Conservation (phyloP, 2,113 vertebrate genomes). For the Zootoca vivipara region DNA sequence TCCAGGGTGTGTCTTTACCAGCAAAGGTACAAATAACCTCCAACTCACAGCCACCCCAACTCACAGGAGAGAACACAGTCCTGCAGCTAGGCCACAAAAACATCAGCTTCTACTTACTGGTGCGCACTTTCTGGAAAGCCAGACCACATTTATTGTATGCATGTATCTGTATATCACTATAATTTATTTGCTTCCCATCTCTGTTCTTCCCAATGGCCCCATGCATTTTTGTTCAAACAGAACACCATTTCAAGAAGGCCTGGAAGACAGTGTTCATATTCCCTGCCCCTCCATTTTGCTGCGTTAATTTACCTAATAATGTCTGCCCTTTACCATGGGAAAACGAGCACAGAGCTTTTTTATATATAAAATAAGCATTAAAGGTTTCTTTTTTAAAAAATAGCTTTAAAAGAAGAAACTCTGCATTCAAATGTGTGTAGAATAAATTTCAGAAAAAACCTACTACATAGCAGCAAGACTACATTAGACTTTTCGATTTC, state of each 20-base stretch:
- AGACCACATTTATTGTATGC: slow-evolving; percentile 54
- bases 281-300: slow-evolving; percentile 8
- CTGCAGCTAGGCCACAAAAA: slow-evolving; percentile 38
- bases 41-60: slow-evolving; percentile 40
- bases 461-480: slow-evolving; percentile 76
- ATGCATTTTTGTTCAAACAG: slow-evolving; percentile 39
- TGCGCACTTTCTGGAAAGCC: slow-evolving; percentile 41
- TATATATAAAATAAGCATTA: slow-evolving; percentile 71
- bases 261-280: slow-evolving; percentile 57
- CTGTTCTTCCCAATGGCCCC: slow-evolving; percentile 46
- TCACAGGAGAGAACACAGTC: slow-evolving; percentile 36
- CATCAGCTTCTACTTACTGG: slow-evolving; percentile 25
- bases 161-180: slow-evolving; percentile 53
- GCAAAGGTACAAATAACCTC: slow-evolving; percentile 47
- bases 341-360: slow-evolving; percentile 72
- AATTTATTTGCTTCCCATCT: slow-evolving; percentile 25
- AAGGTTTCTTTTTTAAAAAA: slow-evolving; percentile 72
- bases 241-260: slow-evolving; percentile 54
- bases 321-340: slow-evolving; percentile 70
- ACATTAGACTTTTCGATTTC: slow-evolving; percentile 84
- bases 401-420: slow-evolving; percentile 79
- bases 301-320: slow-evolving; percentile 61
- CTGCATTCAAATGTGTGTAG: slow-evolving; percentile 71
- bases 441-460: slow-evolving; percentile 65
- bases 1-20: slow-evolving; percentile 52